Conservation (phyloP, 2,113 vertebrate species). For the Triplophysa tibetana region DNA sequence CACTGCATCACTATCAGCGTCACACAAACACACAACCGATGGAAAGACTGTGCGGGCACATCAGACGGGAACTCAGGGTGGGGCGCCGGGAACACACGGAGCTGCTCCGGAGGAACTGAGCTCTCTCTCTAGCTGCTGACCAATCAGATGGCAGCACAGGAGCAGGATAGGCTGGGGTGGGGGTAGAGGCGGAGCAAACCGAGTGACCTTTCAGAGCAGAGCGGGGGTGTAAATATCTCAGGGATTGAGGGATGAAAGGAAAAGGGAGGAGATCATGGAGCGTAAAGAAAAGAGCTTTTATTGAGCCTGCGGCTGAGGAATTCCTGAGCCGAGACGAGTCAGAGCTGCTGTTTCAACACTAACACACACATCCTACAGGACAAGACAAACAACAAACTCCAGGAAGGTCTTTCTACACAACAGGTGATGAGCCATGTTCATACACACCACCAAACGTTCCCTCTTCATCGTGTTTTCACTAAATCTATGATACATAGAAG, state of each 20-base stretch:
- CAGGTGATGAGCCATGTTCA: too few species aligned
- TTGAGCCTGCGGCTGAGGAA: slow-evolving; percentile 32
- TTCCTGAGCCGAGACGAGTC: background rate
- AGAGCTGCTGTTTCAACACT: slow-evolving; percentile 30
- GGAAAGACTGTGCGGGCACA: background rate
- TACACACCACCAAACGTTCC: too few species aligned
- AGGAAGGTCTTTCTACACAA: too few species aligned
- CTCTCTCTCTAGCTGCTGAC: slow-evolving; percentile 37
- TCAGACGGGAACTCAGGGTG: slow-evolving; percentile 54
- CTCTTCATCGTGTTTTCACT: too few species aligned
- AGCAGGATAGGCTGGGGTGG: slow-evolving; percentile 49
- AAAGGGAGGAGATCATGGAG: slow-evolving; percentile 4
- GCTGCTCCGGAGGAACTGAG: slow-evolving; percentile 59
- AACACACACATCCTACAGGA: background rate
- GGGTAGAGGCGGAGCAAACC: slow-evolving; percentile 56
- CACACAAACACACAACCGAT: background rate
- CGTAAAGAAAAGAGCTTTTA: slow-evolving; percentile 41
- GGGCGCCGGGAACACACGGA: slow-evolving; percentile 45
- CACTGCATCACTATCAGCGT: slow-evolving; percentile 82
- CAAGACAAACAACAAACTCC: too few species aligned
- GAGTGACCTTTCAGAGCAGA: slow-evolving; percentile 74
- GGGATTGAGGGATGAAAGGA: slow-evolving; percentile 58
- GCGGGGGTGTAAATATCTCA: slow-evolving; percentile 73
- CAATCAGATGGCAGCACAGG: slow-evolving; percentile 52
- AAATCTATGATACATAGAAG: too few species aligned